Conservation (phyloP, 2,888 invertebrate genomes). For the Laothoe populi region DNA sequence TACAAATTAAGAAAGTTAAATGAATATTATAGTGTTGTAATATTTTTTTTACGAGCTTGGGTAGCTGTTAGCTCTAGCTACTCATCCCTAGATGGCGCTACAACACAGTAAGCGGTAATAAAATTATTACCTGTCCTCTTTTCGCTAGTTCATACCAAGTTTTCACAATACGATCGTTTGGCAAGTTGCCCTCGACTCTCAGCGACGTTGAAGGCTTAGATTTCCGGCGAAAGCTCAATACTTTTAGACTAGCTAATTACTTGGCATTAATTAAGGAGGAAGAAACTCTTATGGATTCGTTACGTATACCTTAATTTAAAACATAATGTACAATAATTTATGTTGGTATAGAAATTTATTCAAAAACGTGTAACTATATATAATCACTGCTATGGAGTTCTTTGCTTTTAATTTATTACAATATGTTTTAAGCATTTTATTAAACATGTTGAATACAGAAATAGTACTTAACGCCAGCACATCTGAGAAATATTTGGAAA, state of each 20-base stretch:
- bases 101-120: conserved; percentile 10
- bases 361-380: too few species aligned
- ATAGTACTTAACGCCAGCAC: neutral
- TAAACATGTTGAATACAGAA: conserved; percentile 12
- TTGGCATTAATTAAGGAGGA: conserved; percentile 45
- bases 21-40: too few species aligned
- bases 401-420: neutral
- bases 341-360: neutral
- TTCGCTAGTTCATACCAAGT: conserved; percentile 44
- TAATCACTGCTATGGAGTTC: neutral
- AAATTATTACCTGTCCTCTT: conserved; percentile 20
- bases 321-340: too few species aligned
- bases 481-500: conserved; percentile 18
- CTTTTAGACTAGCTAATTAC: conserved; percentile 57
- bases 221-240: conserved; percentile 55
- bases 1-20: too few species aligned
- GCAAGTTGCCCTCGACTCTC: conserved; percentile 54
- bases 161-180: conserved; percentile 57
- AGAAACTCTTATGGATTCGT: neutral
- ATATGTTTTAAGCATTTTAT: conserved; percentile 3
- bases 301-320: neutral
- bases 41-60: too few species aligned
- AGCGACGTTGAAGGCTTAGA: conserved; percentile 52
- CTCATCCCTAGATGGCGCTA: conserved; percentile 70
- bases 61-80: conserved; percentile 55